These are phyloP conservation scores for Toxostoma redivivum DNA, from an alignment of 2,113 vertebrate species.

Conservation along the genomic window DNA sequence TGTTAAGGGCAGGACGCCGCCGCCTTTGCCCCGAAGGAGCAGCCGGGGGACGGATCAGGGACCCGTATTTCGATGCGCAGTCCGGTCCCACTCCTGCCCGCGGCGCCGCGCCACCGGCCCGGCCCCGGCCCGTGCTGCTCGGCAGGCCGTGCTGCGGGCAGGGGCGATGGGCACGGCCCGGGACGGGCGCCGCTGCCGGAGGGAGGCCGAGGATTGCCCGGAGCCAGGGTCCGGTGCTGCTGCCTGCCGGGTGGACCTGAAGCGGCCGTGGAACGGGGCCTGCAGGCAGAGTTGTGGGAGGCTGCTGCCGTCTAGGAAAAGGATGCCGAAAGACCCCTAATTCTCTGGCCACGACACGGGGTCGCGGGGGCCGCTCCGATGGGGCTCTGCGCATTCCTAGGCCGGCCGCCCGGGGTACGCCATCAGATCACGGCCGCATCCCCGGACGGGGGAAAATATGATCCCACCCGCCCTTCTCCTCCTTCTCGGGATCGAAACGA, in stretches of 20 bases:
- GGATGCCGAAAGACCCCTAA: not conserved
- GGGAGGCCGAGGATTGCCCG: not conserved
- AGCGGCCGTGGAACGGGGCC: not conserved
- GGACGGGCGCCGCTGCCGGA: not conserved
- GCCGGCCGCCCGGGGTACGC: not conserved
- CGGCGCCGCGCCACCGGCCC: not conserved
- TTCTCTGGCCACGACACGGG: not conserved
- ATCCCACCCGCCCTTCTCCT: not conserved
- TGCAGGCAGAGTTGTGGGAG: not conserved
- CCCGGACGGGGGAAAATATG: not conserved
- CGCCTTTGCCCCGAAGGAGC: not conserved
- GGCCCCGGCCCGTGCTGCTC: not conserved
- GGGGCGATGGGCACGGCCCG: not conserved
- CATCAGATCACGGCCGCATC: not conserved
- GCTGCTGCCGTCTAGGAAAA: conserved; percentile 11
- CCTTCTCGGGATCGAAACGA: not conserved
- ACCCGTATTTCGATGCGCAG: not conserved
- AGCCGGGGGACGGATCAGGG: not conserved
- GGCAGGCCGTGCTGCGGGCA: not conserved
- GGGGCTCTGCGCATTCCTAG: not conserved
- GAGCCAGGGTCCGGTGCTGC: not conserved
- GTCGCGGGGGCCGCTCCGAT: not conserved
- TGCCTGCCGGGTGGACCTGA: not conserved
- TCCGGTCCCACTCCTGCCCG: not conserved
- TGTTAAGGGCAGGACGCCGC: not conserved